Conservation (phyloP, 2,888 invertebrate genomes). For the Venusia cambrica region DNA sequence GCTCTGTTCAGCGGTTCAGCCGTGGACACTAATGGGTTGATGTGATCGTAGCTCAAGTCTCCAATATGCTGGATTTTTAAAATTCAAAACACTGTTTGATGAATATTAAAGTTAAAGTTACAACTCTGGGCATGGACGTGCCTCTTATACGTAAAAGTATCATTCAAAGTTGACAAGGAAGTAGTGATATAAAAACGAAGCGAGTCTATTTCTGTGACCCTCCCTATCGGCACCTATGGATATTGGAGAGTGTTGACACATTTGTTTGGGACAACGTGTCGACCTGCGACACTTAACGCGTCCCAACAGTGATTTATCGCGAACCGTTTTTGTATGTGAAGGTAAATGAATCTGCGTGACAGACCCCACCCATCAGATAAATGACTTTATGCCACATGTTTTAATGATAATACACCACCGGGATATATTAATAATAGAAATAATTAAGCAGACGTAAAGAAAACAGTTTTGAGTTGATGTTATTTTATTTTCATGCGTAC, state of each 20-base stretch:
- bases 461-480: too few species aligned
- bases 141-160: too few species aligned
- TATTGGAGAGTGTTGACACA: slow-evolving; percentile 65
- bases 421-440: too few species aligned
- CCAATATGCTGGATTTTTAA: too few species aligned
- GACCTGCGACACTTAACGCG: slow-evolving; percentile 56
- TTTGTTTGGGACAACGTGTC: slow-evolving; percentile 54
- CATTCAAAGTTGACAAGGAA: slow-evolving; percentile 15
- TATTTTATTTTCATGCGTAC: too few species aligned
- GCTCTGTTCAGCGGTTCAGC: too few species aligned
- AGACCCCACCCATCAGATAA: slow-evolving; percentile 24
- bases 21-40: too few species aligned
- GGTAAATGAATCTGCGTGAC: slow-evolving; percentile 37
- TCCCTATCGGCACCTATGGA: slow-evolving; percentile 46
- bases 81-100: too few species aligned
- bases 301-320: slow-evolving; percentile 60
- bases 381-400: slow-evolving; percentile 25
- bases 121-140: too few species aligned
- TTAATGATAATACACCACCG: slow-evolving; percentile 10
- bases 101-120: too few species aligned
- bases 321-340: slow-evolving; percentile 31
- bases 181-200: slow-evolving; percentile 35
- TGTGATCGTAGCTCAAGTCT: too few species aligned
- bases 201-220: slow-evolving; percentile 47
- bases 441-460: too few species aligned